Evolutionary conservation across 30 jellyfish, hydroid and myxozoan species (phyloP).

Genomic region (Hydractinia echinata): DNA sequence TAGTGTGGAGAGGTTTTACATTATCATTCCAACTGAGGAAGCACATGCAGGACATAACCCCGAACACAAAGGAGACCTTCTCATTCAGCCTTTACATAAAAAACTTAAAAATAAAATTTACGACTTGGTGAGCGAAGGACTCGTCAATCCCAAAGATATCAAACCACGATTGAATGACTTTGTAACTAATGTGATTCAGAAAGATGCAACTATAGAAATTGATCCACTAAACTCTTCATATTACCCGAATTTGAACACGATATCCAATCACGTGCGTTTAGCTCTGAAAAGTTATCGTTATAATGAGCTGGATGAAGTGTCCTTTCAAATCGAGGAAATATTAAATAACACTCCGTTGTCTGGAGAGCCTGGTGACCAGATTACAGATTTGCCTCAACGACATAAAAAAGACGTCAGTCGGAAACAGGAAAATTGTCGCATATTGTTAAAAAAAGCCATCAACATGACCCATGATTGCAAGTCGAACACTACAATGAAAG

Average conservation of each 20-base stretch:
- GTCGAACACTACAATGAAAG: not conserved
- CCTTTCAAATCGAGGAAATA: not conserved
- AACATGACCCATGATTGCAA: not conserved
- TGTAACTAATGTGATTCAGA: not conserved
- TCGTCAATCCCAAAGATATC: too few relatives aligned
- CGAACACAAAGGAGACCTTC: too few relatives aligned
- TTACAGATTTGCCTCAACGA: not conserved
- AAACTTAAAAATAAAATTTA: too few relatives aligned
- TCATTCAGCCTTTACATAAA: too few relatives aligned
- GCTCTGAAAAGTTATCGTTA: not conserved
- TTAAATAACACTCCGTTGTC: not conserved
- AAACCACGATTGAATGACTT: not conserved
- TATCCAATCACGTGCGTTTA: slow-evolving; percentile 9
- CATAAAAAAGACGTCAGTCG: not conserved
- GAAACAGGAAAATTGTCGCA: not conserved
- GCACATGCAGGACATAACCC: too few relatives aligned
- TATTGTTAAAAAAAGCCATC: not conserved
- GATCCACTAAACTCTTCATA: not conserved
- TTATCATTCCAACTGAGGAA: too few relatives aligned
- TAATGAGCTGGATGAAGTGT: not conserved
- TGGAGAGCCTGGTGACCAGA: not conserved
- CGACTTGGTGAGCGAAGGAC: too few relatives aligned
- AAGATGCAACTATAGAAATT: not conserved
- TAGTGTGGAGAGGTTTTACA: too few relatives aligned
- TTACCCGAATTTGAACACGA: slow-evolving; percentile 3